phyloP scores from a whole-genome alignment of 2,113 vertebrate species.

The Sinocyclocheilus anshuiensis region DNA sequence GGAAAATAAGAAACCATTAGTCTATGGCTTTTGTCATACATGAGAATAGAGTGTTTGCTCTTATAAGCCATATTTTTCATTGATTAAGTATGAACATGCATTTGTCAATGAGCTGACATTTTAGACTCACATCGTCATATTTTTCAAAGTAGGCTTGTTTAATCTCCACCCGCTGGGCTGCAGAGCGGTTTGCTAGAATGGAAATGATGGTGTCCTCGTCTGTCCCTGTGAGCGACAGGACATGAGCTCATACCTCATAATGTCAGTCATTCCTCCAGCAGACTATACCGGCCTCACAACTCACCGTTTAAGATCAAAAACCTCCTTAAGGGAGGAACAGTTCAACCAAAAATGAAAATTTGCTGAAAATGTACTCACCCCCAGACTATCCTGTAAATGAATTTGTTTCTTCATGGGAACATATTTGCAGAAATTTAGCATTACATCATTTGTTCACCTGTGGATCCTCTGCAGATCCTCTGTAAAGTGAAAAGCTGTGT shows the following conservation, averaged over 20 bases:
- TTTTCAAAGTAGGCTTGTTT: conserved; percentile 80
- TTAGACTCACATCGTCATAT: conserved; percentile 76
- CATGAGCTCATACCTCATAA: not conserved
- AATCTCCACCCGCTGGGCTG: conserved; percentile 74
- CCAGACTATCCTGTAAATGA: too few species aligned
- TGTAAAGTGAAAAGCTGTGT: too few species aligned
- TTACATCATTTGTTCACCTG: too few species aligned
- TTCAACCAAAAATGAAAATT: too few species aligned
- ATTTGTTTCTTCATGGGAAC: too few species aligned
- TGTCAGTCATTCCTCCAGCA: not conserved
- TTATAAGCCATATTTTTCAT: not conserved
- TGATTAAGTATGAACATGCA: not conserved
- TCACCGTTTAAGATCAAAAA: too few species aligned
- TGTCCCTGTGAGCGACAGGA: conserved; percentile 66
- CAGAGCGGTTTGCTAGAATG: conserved; percentile 75
- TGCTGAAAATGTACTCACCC: too few species aligned
- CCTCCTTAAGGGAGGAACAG: too few species aligned
- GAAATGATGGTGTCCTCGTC: conserved; percentile 78
- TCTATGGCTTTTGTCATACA: not conserved
- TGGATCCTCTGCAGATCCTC: too few species aligned
- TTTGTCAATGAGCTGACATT: not conserved
- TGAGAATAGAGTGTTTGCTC: not conserved
- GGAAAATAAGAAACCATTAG: not conserved
- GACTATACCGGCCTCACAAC: too few species aligned
- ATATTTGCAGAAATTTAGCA: too few species aligned